Conservation (phyloP, 2,888 invertebrate genomes). For the Himalopsyche japonica region DNA sequence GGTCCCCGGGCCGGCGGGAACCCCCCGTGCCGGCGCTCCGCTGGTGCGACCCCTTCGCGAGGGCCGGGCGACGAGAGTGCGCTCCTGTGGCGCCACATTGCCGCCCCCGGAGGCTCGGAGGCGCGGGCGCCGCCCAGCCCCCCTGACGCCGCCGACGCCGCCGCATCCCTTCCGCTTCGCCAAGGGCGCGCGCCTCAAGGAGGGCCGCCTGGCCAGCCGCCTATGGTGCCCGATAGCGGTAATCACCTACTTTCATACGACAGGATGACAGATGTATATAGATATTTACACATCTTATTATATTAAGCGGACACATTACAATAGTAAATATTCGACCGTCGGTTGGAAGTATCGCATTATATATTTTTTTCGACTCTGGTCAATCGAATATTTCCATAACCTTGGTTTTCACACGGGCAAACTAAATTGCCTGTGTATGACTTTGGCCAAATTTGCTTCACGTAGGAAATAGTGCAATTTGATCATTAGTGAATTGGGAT, state of each 20-base stretch:
- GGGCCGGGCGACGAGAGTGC: neutral
- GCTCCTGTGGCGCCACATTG: constrained; percentile 24
- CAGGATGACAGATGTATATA: no score
- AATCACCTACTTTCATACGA: neutral
- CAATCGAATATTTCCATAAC: no score
- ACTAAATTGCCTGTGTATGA: no score
- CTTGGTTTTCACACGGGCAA: no score
- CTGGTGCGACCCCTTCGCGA: neutral
- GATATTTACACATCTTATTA: no score
- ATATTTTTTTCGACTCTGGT: no score
- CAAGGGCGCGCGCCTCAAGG: constrained; percentile 40
- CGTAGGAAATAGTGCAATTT: no score
- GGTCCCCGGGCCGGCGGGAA: neutral
- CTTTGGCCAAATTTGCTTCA: no score
- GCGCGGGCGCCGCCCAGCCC: constrained; percentile 23
- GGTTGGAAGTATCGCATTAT: no score
- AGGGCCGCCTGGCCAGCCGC: constrained; percentile 16
- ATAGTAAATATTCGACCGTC: no score
- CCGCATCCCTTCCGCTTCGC: constrained; percentile 20
- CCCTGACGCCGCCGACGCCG: constrained; percentile 18
- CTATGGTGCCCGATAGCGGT: constrained; percentile 6
- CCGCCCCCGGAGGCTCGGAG: constrained; percentile 5
- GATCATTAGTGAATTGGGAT: no score
- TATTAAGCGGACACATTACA: no score
- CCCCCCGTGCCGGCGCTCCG: constrained; percentile 2